Conservation (phyloP, 2,888 invertebrate genomes). For the Dryadula phaetusa region DNA sequence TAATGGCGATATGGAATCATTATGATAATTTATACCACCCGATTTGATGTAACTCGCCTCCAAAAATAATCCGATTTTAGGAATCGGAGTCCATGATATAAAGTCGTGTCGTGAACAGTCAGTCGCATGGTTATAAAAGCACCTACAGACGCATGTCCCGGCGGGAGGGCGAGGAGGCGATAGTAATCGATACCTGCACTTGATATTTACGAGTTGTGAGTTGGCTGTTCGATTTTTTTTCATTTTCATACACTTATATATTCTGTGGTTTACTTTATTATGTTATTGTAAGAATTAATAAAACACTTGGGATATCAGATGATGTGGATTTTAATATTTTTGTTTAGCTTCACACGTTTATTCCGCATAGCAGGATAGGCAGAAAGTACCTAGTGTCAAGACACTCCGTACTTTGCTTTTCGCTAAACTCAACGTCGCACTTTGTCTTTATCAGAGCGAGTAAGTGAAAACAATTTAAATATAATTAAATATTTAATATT, state of each 20-base stretch:
- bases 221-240: constrained; percentile 6
- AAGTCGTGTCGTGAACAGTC: constrained; percentile 44
- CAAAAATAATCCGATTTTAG: neutral
- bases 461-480: too few relatives aligned
- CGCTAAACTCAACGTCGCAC: too few relatives aligned
- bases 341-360: too few relatives aligned
- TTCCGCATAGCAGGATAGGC: too few relatives aligned
- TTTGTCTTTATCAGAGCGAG: too few relatives aligned
- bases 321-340: too few relatives aligned
- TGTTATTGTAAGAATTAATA: constrained; percentile 7
- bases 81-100: neutral
- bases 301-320: neutral
- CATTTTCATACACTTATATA: constrained; percentile 5
- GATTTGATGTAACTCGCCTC: too few relatives aligned
- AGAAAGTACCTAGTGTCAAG: too few relatives aligned
- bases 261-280: neutral
- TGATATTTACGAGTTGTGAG: constrained; percentile 60
- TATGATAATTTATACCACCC: too few relatives aligned
- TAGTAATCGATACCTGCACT: constrained; percentile 69
- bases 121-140: constrained; percentile 22
- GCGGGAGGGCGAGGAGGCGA: constrained; percentile 64
- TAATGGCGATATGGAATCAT: too few relatives aligned
- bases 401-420: too few relatives aligned
- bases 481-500: too few relatives aligned
- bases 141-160: constrained; percentile 50